Base-by-base conservation (phyloP, 2,797 vertebrate genomes). In the Cynopterus sphinx region DNA sequence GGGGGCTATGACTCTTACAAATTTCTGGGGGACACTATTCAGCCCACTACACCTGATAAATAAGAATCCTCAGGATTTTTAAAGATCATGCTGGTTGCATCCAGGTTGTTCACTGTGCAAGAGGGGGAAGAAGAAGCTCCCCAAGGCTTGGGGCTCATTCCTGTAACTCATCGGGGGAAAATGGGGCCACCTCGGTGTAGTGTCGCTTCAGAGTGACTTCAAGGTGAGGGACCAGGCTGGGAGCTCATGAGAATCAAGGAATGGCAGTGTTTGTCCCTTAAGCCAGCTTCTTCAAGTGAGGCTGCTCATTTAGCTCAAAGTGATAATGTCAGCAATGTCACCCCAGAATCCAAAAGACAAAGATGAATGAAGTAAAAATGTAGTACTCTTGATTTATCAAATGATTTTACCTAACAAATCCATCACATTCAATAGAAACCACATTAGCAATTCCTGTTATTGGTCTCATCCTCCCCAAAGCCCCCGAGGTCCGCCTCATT, bases 391-490 rank as follows among this genome's bases (percentile, higher is more conserved):
- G 53, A 90, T 87, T 91, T 79, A 86, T 49, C 91, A 88, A 61
- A 86, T 57, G 84, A 71, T 74, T 36, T 73, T 7, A 75, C 84
- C 63, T 61, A 86, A 86, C 39, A 77, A 95, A 92, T 86, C 92
- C 78, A 68, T 96, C 41, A 19, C 87, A 77, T 94, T 90, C 90
- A 33, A 77, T 83, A 92, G 94, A 93, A 97, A 70, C 87, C 84
- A 75, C 63, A 71, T 87, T 71, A 95, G 94, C 90, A 83, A 87
- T 92, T 96, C 93, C 78, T 53, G 77, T 83, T n/a, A 75, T 81
- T 79, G 96, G 81, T 78, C 65, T 63, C 33, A 68, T 41, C 81
- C 53, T 36, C n/a, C 74, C 46, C 0, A n/a, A 57, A 91, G 39
- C 10, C 78, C 89, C 61, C 0, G 51, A 82, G 77, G 65, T 36